Conservation (phyloP, 2,888 invertebrate species). For the Fissipunctia ypsillon region DNA sequence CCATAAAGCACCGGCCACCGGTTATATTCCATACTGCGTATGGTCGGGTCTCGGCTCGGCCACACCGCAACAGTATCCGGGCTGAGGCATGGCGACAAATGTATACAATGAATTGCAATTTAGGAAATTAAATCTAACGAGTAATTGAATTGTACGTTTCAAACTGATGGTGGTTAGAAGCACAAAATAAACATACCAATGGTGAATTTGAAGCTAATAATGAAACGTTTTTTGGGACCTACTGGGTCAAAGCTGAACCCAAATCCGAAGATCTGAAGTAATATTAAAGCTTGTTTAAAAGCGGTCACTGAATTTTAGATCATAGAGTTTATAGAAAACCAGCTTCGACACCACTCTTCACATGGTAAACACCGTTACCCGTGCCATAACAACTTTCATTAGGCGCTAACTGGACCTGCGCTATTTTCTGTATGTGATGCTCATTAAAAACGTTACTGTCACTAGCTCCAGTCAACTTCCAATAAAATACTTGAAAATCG, state of each 20-base stretch:
- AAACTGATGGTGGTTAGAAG: background rate
- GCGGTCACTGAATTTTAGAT: background rate
- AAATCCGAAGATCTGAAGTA: background rate
- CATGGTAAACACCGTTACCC: constrained; percentile 68
- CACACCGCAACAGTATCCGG: background rate
- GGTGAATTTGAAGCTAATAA: background rate
- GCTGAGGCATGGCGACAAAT: background rate
- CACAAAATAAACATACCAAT: background rate
- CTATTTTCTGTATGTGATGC: constrained; percentile 42
- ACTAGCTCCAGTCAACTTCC: background rate
- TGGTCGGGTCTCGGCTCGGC: background rate
- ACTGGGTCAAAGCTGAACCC: background rate
- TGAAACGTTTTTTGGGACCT: background rate
- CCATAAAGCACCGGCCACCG: constrained; percentile 5
- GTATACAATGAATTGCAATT: background rate
- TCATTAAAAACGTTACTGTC: constrained; percentile 39
- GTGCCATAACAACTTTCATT: constrained; percentile 73
- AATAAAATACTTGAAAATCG: background rate
- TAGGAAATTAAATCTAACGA: background rate
- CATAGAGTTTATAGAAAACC: constrained; percentile 20
- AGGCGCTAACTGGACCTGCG: constrained; percentile 61
- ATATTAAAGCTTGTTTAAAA: background rate
- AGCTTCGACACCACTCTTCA: constrained; percentile 37
- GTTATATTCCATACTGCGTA: background rate
- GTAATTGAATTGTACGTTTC: background rate